Evolutionary conservation across 1,140 invertebrate species (phyloP).

Genomic region (Apocrypta bakeri): DNA sequence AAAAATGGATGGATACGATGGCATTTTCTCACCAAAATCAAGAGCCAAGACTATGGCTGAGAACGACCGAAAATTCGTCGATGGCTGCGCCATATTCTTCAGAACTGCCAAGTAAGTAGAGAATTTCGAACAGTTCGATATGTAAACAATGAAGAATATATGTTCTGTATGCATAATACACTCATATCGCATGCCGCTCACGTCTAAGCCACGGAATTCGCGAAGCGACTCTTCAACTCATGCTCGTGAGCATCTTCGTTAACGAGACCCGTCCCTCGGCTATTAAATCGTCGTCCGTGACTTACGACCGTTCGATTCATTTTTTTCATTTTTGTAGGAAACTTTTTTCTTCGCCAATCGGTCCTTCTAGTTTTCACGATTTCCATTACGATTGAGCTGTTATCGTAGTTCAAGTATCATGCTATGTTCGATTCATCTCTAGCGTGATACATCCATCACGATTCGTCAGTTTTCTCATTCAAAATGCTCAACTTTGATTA

Average conservation of each 20-base stretch:
- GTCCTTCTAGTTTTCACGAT: no score
- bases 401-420: no score
- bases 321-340: not conserved
- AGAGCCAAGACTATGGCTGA: slow-evolving; percentile 99
- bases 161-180: no score
- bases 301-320: not conserved
- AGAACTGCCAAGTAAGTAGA: slow-evolving; percentile 91
- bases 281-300: slow-evolving; percentile 3
- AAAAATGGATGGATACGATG: slow-evolving; percentile 94
- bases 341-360: no score
- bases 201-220: not conserved
- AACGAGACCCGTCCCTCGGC: slow-evolving; percentile 4
- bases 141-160: not conserved
- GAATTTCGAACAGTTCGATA: slow-evolving; percentile 10
- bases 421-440: no score
- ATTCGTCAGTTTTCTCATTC: no score
- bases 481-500: no score
- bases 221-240: not conserved
- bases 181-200: not conserved
- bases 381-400: no score
- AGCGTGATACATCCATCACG: no score
- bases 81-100: slow-evolving; percentile 99
- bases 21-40: slow-evolving; percentile 99
- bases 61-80: slow-evolving; percentile 96
- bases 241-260: not conserved